Evolutionary conservation across 2,797 vertebrate genomes (phyloP), one percentile per base, ranked within the genome.

Genomic region (Odontamblyopus lacepedii): DNA sequence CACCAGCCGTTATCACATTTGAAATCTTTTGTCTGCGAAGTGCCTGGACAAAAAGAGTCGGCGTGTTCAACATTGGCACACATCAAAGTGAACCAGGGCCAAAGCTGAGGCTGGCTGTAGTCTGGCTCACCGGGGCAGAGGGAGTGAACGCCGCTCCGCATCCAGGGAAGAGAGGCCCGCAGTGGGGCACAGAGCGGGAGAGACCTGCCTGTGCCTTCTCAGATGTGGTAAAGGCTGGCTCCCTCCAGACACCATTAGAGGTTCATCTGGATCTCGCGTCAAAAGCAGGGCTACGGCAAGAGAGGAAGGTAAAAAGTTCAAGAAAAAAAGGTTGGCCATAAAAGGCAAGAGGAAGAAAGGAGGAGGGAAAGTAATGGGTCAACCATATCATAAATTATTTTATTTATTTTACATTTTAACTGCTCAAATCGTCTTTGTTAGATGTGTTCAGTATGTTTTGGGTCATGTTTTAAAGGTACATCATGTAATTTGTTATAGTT

Each of bases 161-260:
- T 51, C 64, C 62, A 78, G 73, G 73, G 78, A 79, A 61, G 69
- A 50, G 63, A 82, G 75, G 73, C 72, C 79, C 84, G 80, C 78
- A 4, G 81, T 85, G 87, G 80, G 78, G 74, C 75, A 63, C 78
- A 83, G 81, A 83, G 78, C 88, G 89, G 89, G 76, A 75, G 82
- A 88, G 86, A 85, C 79, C 81, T 86, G 87, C 83, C 80, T 83
- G 85, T 87, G 60, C 86, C 61, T 78, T 90, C 80, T 94, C 88
- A 92, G 91, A 94, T 88, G 87, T 89, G 88, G 85, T 93, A 93
- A 94, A 93, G 87, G 91, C 87, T 84, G 84, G 69, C 85, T 93
- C 92, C 92, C 93, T 64, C 61, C 83, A 88, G 91, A 89, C 90
- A 90, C 91, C 86, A 93, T 93, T 93, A 91, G 87, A 89, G 87